Base-by-base conservation (phyloP, 1,140 invertebrate species). In the Dermatophagoides farinae region DNA sequence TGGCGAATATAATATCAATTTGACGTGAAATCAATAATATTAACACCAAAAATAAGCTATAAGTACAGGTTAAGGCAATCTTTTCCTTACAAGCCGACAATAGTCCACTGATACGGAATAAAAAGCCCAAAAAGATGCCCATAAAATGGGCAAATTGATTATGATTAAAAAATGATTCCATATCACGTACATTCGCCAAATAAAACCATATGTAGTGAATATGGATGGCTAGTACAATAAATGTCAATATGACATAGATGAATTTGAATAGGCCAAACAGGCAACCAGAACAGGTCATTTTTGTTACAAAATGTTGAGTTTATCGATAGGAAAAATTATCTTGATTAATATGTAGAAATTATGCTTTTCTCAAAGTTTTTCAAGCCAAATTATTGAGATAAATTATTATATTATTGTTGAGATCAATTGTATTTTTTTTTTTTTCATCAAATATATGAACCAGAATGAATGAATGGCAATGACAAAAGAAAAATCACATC, bases 91-190 rank as follows among this genome's bases (percentile, higher is more conserved):
- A 25, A 14, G 53, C 53, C 12, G 14, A 25, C 38, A 55, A 44
- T 25, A 55, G 16, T 1, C 53, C 53, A n/a, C 14, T 25, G 41
- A 55, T 55, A n/a, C 53, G 53, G 41, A 55, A 55, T 41, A 55
- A 44, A 6, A 55, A 23, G 20, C 53, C 53, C 5, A 55, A 31
- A 40, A 55, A 55, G 14, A 55, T 55, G 6, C 53, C 53, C 53
- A 55, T 55, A 23, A 23, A 25, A 23, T 55, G 53, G 12, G 53
- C 53, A 44, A 55, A 55, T 55, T 55, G 53, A 25, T 55, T 55
- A 25, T 55, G 14, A 20, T 14, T n/a, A 23, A 55, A 55, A 44
- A 55, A 55, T 1, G 53, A 25, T 44, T 55, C 53, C 6, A 23
- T n/a, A n/a, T 55, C 25, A 25, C 14, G 25, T 20, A 55, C 53